phyloP scores from a whole-genome alignment of 1,140 invertebrate species.

The Trichoplusia ni region DNA sequence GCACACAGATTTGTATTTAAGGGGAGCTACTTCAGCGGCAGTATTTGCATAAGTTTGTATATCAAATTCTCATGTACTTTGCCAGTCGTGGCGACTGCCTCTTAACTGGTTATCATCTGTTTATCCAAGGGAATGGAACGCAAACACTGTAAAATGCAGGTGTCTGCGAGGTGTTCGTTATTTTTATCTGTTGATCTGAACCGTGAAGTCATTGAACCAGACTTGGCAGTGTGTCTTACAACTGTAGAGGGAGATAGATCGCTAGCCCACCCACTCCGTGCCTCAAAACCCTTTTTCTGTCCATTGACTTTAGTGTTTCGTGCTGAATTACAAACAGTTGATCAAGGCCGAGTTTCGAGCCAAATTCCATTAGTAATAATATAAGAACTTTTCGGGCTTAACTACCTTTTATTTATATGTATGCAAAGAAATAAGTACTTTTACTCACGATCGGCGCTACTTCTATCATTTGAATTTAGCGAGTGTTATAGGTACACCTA shows the following conservation, averaged over 20 bases:
- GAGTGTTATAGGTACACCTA: not conserved
- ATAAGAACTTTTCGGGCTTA: no score
- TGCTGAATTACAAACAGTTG: not conserved
- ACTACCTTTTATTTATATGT: no score
- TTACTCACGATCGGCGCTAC: no score
- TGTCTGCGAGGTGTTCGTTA: not conserved
- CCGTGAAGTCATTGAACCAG: not conserved
- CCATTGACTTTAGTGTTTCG: not conserved
- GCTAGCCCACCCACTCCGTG: not conserved
- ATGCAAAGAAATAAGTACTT: no score
- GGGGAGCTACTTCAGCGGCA: constrained; percentile 24
- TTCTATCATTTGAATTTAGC: no score
- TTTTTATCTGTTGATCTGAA: not conserved
- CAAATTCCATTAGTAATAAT: no score
- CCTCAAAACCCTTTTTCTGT: not conserved
- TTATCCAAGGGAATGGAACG: constrained; percentile 25
- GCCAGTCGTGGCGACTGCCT: constrained; percentile 23
- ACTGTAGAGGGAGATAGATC: not conserved
- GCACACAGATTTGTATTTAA: constrained; percentile 17
- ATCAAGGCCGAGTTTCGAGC: no score
- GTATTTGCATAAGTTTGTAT: constrained; percentile 35
- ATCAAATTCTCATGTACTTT: constrained; percentile 25
- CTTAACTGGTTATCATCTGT: constrained; percentile 30
- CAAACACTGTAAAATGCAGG: constrained; percentile 10
- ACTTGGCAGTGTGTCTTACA: not conserved